A percentile compares a stretch with the other conserved stretches of the same genome.
These are phyloP conservation scores for Lasioglossum zephyrum DNA, from an alignment of 2,888 invertebrate species.

Conservation along the genomic window DNA sequence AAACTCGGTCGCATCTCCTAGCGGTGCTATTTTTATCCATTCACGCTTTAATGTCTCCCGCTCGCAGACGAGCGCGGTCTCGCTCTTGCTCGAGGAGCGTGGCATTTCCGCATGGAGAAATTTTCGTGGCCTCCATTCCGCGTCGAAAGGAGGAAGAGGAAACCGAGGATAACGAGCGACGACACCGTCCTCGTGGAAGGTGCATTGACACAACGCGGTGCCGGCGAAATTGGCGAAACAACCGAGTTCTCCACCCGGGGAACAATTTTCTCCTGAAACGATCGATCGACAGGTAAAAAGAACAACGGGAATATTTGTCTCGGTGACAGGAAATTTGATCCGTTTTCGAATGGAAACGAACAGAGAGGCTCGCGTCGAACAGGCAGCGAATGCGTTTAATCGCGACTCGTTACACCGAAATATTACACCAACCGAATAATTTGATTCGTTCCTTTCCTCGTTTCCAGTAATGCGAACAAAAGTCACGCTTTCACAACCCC, in stretches of 20 bases:
- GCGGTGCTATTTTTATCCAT: slow-evolving; percentile 59
- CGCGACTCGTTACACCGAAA: slow-evolving; percentile 50
- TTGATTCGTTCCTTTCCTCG: slow-evolving; percentile 65
- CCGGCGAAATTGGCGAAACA: background rate
- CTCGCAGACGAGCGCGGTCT: slow-evolving; percentile 43
- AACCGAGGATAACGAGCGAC: slow-evolving; percentile 68
- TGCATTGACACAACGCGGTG: background rate
- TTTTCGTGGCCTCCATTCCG: slow-evolving; percentile 66
- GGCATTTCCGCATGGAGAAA: slow-evolving; percentile 68
- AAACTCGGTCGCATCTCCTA: slow-evolving; percentile 14
- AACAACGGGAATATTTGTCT: background rate
- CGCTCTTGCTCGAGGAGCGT: slow-evolving; percentile 53
- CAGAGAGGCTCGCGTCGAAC: background rate
- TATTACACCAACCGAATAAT: slow-evolving; percentile 58
- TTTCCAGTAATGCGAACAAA: slow-evolving; percentile 69
- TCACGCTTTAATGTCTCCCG: slow-evolving; percentile 57
- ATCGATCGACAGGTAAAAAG: background rate
- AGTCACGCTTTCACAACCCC: slow-evolving; percentile 71
- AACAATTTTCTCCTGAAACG: no score
- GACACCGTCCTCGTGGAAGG: slow-evolving; percentile 31
- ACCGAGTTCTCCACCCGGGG: background rate
- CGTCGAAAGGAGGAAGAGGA: slow-evolving; percentile 70
- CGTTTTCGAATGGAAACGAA: background rate
- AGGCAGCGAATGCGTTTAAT: slow-evolving; percentile 17
- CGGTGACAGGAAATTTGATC: background rate